These are phyloP conservation scores for Andrena trimmerana DNA, from an alignment of 2,888 invertebrate genomes.

Conservation along the genomic window DNA sequence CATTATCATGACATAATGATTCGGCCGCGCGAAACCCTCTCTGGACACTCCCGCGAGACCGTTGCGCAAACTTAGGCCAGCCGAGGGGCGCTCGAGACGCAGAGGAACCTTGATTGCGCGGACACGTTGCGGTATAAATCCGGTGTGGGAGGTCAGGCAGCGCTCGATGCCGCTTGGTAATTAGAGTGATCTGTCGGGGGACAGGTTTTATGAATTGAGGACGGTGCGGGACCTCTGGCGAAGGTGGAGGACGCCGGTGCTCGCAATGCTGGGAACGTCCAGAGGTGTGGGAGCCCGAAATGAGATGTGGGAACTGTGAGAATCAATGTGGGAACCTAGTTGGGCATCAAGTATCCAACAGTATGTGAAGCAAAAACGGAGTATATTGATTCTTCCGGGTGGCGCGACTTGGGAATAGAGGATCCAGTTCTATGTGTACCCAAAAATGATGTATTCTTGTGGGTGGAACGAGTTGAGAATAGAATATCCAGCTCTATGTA, in stretches of 20 bases:
- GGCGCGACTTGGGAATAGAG: too few species aligned
- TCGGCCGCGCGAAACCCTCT: conserved; percentile 23
- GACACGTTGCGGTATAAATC: not conserved
- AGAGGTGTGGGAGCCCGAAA: too few species aligned
- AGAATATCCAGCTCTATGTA: too few species aligned
- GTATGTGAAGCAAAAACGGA: too few species aligned
- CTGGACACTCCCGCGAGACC: conserved; percentile 14
- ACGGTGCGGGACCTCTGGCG: not conserved
- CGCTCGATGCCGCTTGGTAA: not conserved
- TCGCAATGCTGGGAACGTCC: too few species aligned
- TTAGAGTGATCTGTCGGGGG: not conserved
- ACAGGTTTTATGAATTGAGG: not conserved
- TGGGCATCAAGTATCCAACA: too few species aligned
- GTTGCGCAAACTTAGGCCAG: conserved; percentile 12
- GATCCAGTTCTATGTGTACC: too few species aligned
- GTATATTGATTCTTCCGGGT: too few species aligned
- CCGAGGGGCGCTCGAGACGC: not conserved
- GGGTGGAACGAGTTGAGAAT: too few species aligned
- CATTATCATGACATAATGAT: conserved; percentile 50
- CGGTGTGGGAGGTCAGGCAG: not conserved
- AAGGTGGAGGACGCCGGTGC: not conserved
- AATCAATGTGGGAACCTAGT: too few species aligned
- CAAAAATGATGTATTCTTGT: too few species aligned
- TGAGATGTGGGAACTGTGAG: too few species aligned
- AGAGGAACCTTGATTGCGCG: not conserved